Percentiles rank a stretch among this genome's conserved stretches.
phyloP scores from a whole-genome alignment of 2,113 vertebrate species.

The Rhabdomys dilectus region DNA sequence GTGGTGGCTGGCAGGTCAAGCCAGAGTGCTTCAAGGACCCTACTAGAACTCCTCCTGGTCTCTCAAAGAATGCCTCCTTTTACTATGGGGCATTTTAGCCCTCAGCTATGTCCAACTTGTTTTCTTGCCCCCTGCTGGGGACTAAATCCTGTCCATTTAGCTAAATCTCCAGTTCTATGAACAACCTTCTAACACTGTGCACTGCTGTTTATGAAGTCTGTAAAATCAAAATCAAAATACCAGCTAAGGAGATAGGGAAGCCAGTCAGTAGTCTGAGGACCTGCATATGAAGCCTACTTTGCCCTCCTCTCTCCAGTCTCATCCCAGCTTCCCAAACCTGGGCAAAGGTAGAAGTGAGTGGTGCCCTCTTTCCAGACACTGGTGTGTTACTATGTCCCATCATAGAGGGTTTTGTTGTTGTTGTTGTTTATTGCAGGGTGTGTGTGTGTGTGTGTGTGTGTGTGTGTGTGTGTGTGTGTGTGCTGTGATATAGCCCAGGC shows the following conservation, averaged over 20 bases:
- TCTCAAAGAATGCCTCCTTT: not conserved
- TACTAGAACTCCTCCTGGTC: not conserved
- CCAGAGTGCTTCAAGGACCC: not conserved
- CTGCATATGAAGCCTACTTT: not conserved
- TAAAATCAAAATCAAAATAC: not conserved
- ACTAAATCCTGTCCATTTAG: not conserved
- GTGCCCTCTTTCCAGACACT: not conserved
- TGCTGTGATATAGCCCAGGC: not conserved
- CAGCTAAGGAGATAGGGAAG: not conserved
- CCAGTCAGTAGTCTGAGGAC: not conserved
- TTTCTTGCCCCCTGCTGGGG: not conserved
- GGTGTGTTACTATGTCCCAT: not conserved
- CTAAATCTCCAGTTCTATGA: not conserved
- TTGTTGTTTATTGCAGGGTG: not conserved
- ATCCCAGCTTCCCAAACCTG: not conserved
- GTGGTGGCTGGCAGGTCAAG: not conserved
- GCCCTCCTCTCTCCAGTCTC: conserved; percentile 19
- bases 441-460: not conserved
- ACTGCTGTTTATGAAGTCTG: not conserved
- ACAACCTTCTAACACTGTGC: not conserved
- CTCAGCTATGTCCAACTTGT: not conserved
- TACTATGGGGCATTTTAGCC: not conserved
- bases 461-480: rapidly evolving
- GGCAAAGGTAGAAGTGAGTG: not conserved
- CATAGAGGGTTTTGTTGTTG: not conserved